Evolutionary conservation across 2,797 vertebrate genomes (phyloP).

Genomic region (Kryptopterus vitreolus): DNA sequence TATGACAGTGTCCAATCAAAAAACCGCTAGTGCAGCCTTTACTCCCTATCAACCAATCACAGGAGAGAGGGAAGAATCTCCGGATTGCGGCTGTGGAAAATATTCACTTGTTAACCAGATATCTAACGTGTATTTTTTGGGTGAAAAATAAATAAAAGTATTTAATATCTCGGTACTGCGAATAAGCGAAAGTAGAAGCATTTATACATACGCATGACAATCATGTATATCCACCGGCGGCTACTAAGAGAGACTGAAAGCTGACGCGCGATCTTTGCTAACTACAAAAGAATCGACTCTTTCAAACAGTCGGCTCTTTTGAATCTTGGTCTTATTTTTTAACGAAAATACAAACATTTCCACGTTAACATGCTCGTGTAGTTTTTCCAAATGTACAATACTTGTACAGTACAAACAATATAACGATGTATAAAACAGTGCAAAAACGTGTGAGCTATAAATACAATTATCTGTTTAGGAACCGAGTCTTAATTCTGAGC

Average conservation of each 20-base stretch:
- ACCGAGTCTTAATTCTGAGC: background rate
- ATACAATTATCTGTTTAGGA: background rate
- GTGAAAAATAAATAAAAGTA: too few relatives aligned
- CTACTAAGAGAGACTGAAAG: background rate
- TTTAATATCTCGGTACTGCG: too few relatives aligned
- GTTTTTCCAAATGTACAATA: background rate
- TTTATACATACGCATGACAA: slow-evolving; percentile 31
- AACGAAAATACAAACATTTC: background rate
- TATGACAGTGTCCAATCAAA: background rate
- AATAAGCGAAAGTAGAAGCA: too few relatives aligned
- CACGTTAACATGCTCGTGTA: too few relatives aligned
- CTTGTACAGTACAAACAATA: background rate
- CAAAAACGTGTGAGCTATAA: background rate
- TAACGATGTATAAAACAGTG: background rate
- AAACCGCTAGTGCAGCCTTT: background rate
- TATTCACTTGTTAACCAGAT: background rate
- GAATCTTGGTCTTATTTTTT: too few relatives aligned
- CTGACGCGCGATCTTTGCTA: background rate
- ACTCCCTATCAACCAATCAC: background rate
- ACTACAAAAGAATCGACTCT: slow-evolving; percentile 17
- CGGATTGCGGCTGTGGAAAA: background rate
- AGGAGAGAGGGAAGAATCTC: background rate
- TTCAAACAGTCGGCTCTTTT: background rate
- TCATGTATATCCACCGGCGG: background rate
- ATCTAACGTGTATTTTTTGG: background rate